Evolutionary conservation across 2,888 invertebrate species (phyloP), one percentile per base, ranked within the genome.

Genomic region (Leptothorax acervorum): DNA sequence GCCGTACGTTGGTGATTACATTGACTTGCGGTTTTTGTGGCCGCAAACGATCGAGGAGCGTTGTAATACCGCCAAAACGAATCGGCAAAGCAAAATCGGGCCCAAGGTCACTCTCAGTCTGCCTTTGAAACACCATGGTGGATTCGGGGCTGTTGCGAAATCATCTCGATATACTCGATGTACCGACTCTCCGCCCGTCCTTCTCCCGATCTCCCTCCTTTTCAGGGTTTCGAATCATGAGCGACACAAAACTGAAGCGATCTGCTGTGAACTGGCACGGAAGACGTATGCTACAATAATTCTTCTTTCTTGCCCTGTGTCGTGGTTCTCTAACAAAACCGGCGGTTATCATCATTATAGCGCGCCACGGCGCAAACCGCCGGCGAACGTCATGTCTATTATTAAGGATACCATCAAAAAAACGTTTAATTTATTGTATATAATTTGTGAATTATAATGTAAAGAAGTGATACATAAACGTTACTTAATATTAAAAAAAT

Each of bases 1-100:
- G 28, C 9, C 8, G 45, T 18, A 66, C 4, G 53, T 39, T 8
- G n/a, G 39, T 3, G 39, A 55, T 55, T 55, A 71, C 39, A 39
- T 55, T 31, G 71, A 39, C 55, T 71, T 39, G 39, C 53, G 42
- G 5, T 28, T 74, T 74, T 57, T 60, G 28, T 31, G 45, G n/a
- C 12, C 18, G 18, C 73, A 42, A 28, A 12, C 57, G 4, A 70
- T 31, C 23, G 28, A 73, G 12, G 6, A 83, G 71, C 66, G 62
- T 39, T 86, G 90, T 87, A 92, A 93, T 92, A 92, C 92, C 90
- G 90, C 90, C 92, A 91, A 93, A 93, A 93, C 91, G 91, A 92
- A 94, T 93, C 92, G 92, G 51, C 51, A 51, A 90, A 92, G 91
- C 45, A 73, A 57, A 90, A 94, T 94, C 88, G 93, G 88, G 93